Evolutionary conservation across 2,113 vertebrate species (phyloP).

Genomic region (Tiliqua scincoides): DNA sequence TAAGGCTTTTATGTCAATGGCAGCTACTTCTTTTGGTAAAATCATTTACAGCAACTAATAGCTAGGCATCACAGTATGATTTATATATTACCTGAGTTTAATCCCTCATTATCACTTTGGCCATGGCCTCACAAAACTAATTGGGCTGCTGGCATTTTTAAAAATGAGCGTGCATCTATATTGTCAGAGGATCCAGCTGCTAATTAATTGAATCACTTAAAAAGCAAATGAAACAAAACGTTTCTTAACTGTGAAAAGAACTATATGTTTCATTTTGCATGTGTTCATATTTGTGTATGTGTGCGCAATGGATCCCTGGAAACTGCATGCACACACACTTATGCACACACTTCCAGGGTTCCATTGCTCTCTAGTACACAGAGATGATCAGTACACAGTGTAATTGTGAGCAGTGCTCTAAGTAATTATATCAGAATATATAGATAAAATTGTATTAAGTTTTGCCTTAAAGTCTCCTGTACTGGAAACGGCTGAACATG

Average conservation of each 20-base stretch:
- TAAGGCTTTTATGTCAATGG: background rate
- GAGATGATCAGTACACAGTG: no score
- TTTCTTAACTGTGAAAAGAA: slow-evolving; percentile 1
- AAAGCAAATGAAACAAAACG: slow-evolving; percentile 14
- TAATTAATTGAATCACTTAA: slow-evolving; percentile 29
- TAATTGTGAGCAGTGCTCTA: no score
- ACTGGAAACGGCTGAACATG: no score
- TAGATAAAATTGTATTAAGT: no score
- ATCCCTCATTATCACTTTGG: background rate
- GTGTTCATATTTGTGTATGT: background rate
- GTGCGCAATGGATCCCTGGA: background rate
- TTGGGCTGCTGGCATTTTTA: slow-evolving; percentile 30
- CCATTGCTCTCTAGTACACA: no score
- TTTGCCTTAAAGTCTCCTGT: no score
- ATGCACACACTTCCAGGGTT: no score
- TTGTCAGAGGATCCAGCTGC: slow-evolving; percentile 29
- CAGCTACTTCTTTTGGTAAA: slow-evolving; percentile 17
- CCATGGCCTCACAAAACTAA: slow-evolving; percentile 18
- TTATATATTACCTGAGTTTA: slow-evolving; percentile 31
- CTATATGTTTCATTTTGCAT: background rate
- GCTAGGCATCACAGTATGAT: slow-evolving; percentile 1
- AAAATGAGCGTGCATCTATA: slow-evolving; percentile 17
- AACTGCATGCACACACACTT: no score
- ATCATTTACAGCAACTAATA: slow-evolving; percentile 4
- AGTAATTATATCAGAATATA: no score